These are phyloP conservation scores for Platorchestia sp. DNA, from an alignment of 1,140 invertebrate genomes.

Conservation along the genomic window DNA sequence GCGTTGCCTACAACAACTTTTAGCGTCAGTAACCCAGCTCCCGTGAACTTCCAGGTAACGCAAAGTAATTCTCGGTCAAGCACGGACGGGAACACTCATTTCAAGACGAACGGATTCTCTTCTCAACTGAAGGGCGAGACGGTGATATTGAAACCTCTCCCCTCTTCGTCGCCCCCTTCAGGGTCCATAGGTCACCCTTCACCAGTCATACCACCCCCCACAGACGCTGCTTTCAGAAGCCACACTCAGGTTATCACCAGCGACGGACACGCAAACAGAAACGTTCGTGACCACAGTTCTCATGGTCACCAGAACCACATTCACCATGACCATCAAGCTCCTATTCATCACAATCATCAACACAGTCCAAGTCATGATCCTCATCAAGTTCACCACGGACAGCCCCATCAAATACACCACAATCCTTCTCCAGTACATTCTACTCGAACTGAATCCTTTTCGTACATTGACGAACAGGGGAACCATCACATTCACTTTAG, in stretches of 20 bases:
- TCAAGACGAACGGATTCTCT: neutral
- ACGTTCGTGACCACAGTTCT: neutral
- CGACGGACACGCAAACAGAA: neutral
- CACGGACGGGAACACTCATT: neutral
- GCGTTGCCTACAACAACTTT: neutral
- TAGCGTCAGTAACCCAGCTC: neutral
- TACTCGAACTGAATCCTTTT: neutral
- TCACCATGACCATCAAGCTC: neutral
- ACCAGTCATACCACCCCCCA: neutral
- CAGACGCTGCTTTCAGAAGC: neutral
- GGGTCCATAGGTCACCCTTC: neutral
- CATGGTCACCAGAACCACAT: constrained; percentile 25
- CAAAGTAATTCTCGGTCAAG: neutral
- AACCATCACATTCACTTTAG: constrained; percentile 41
- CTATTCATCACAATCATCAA: neutral
- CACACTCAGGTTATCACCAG: neutral
- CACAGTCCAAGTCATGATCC: neutral
- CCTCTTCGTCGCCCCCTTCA: neutral
- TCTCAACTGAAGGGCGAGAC: constrained; percentile 17
- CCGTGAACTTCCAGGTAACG: neutral
- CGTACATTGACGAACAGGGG: neutral
- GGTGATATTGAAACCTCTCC: neutral
- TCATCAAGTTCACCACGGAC: neutral
- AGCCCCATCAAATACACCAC: neutral
- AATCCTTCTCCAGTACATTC: neutral